Evolutionary conservation across 2,888 invertebrate species (phyloP).

Genomic region (Pseudanteris insignis): DNA sequence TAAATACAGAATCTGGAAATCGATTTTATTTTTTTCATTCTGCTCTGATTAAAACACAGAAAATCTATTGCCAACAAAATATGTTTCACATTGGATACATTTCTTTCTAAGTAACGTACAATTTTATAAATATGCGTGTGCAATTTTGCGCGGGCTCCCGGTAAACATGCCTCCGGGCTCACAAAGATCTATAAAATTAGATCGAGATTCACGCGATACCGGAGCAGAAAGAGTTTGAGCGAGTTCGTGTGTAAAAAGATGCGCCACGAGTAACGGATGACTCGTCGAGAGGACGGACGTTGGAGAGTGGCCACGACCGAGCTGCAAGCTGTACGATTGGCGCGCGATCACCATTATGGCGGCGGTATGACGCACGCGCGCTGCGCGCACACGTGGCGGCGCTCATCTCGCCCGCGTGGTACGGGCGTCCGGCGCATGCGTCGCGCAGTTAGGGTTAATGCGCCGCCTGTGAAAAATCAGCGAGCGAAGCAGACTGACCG

Average conservation of each 20-base stretch:
- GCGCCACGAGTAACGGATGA: not conserved
- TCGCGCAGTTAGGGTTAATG: slow-evolving; percentile 51
- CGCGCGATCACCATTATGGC: slow-evolving; percentile 40
- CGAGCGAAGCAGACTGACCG: slow-evolving; percentile 43
- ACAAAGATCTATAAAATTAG: slow-evolving; percentile 31
- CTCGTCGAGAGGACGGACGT: slow-evolving; percentile 23
- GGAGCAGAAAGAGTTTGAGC: slow-evolving; percentile 2
- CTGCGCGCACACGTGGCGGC: slow-evolving; percentile 19
- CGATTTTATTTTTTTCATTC: no score
- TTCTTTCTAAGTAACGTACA: slow-evolving; percentile 2
- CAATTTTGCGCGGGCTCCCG: slow-evolving; percentile 10
- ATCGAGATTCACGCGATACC: slow-evolving; percentile 10
- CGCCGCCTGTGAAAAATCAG: slow-evolving; percentile 49
- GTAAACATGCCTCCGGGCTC: slow-evolving; percentile 18
- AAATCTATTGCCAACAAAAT: slow-evolving; percentile 5
- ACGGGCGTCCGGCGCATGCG: slow-evolving; percentile 48
- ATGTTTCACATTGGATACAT: slow-evolving; percentile 1
- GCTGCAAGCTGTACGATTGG: slow-evolving; percentile 28
- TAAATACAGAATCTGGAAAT: no score
- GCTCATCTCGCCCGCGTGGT: slow-evolving; percentile 44
- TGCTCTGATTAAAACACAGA: not conserved
- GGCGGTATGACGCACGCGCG: slow-evolving; percentile 45
- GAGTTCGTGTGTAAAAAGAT: slow-evolving; percentile 11
- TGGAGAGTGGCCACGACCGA: slow-evolving; percentile 17
- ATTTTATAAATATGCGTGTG: slow-evolving; percentile 23